Conservation (phyloP, 1,140 invertebrate species). For the Grapholita molesta region DNA sequence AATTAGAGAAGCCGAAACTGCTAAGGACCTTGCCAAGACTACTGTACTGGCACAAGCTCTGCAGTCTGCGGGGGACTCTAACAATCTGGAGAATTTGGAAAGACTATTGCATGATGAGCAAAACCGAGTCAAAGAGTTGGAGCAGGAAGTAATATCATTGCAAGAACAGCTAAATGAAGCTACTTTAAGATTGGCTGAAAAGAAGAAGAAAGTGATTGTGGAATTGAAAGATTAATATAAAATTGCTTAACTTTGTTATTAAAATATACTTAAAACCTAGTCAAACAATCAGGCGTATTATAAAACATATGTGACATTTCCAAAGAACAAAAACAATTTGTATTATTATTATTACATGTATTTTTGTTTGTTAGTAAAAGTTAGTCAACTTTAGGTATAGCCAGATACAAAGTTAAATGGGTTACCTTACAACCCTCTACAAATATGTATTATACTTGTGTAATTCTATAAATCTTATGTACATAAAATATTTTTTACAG, state of each 20-base stretch:
- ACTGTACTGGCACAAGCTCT: conserved; percentile 42
- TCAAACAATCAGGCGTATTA: not conserved
- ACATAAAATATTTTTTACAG: no score
- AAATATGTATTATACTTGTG: no score
- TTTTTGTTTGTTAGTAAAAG: no score
- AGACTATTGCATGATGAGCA: conserved; percentile 42
- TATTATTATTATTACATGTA: no score
- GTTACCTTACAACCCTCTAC: no score
- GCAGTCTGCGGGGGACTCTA: conserved; percentile 33
- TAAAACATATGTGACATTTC: not conserved
- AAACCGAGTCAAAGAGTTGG: conserved; percentile 40
- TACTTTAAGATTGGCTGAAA: not conserved
- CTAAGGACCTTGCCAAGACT: conserved; percentile 51
- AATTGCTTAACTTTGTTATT: not conserved
- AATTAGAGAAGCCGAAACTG: conserved; percentile 63
- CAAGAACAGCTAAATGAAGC: conserved; percentile 18
- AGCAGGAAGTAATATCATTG: conserved; percentile 51
- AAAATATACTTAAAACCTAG: not conserved
- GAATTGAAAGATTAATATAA: conserved; percentile 1
- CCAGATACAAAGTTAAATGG: no score
- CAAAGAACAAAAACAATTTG: not conserved
- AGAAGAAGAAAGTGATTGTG: not conserved
- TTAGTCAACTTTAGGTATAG: no score
- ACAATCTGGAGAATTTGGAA: conserved; percentile 40
- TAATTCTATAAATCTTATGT: no score